Base-by-base conservation (phyloP, 2,797 vertebrate species). In the Rousettus madagascariensis region DNA sequence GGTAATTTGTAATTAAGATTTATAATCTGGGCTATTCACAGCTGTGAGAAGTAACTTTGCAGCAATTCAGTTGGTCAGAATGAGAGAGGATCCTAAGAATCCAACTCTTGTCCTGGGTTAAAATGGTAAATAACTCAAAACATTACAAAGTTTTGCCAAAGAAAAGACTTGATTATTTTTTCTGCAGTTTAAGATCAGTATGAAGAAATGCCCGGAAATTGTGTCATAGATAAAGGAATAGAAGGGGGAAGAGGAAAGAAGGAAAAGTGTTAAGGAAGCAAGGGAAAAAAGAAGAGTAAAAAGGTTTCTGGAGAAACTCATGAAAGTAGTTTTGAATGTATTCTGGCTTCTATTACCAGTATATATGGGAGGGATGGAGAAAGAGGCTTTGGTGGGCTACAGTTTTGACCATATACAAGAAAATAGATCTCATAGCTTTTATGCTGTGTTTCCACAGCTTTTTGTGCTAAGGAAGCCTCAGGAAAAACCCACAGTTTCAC, bases 21-120 rank as follows among this genome's bases (percentile, higher is more conserved):
- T 88, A 43, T 65, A 74, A 79, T 71, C 53, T 77, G 55, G 11
- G 72, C 38, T 68, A 79, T 93, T 95, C 43, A 77, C n/a, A 51
- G 53, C 46, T 43, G 6, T 84, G 53, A 79, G 38, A 90, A 84
- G 36, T 65, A 41, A 61, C 24, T 77, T 30, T 75, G n/a, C 41
- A 90, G 22, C 69, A 78, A 74, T 72, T 90, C 33, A 82, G 43
- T 7, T n/a, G 79, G 12, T 5, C 51, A 63, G 59, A 72, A 43
- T 17, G 1, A 79, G 57, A 66, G 68, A 36, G 43, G 17, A 2
- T 57, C 36, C 43, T 38, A 43, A 77, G 43, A 90, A 11, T 53
- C 38, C 19, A 51, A 33, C 4, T 38, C 49, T 46, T 46, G 16
- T 86, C 53, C 61, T 66, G 38, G 41, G 20, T 86, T 53, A 68